A percentile compares a stretch with the other conserved stretches of the same genome.
phyloP scores from a whole-genome alignment of 1,140 invertebrate genomes.

The Drosophila suzukii region DNA sequence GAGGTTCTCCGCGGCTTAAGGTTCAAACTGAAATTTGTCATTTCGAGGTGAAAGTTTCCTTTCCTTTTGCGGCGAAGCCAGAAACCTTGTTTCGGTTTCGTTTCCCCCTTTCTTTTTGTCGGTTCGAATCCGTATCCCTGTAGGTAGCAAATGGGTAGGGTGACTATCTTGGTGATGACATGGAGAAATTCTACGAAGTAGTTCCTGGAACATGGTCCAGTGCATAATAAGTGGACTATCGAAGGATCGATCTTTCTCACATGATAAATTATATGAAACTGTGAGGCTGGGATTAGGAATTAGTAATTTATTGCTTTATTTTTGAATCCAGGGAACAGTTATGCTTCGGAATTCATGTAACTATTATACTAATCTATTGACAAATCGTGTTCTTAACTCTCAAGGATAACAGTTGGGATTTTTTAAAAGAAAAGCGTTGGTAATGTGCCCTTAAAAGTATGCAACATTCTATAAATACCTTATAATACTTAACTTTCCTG shows the following conservation, averaged over 20 bases:
- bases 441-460: constrained; percentile 32
- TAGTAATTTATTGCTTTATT: constrained; percentile 23
- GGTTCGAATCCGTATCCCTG: constrained; percentile 19
- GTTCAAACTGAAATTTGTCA: constrained; percentile 71
- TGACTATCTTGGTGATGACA: constrained; percentile 20
- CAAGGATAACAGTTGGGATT: neutral
- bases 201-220: constrained; percentile 27
- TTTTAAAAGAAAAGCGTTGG: neutral
- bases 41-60: constrained; percentile 69
- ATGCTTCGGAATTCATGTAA: neutral
- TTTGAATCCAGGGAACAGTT: neutral
- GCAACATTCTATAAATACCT: constrained; percentile 32
- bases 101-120: constrained; percentile 21
- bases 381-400: neutral
- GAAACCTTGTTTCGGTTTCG: constrained; percentile 39
- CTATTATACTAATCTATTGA: neutral
- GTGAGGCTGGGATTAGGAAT: constrained; percentile 1
- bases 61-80: constrained; percentile 39
- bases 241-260: constrained; percentile 45
- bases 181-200: constrained; percentile 1
- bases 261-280: constrained; percentile 42
- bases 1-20: constrained; percentile 46
- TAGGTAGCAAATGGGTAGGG: constrained; percentile 41
- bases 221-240: constrained; percentile 27
- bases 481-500: constrained; percentile 10